A percentile compares a stretch with the other conserved stretches of the same genome.
Conservation (phyloP, 2,888 invertebrate genomes). For the Vanessa cardui region DNA sequence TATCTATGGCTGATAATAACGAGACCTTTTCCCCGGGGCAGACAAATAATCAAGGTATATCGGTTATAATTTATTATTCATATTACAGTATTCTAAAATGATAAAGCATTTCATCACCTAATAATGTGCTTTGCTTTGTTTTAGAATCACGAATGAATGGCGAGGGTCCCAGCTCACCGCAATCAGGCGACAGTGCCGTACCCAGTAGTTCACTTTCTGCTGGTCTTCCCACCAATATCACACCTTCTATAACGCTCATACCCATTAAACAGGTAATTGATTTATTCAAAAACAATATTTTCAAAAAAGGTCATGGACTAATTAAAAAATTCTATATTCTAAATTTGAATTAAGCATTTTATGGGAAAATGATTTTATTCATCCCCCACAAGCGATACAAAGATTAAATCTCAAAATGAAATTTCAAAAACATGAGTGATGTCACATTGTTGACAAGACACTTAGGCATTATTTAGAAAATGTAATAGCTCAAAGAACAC, state of each 20-base stretch:
- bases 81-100: background rate
- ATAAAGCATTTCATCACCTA: background rate
- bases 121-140: constrained; percentile 5
- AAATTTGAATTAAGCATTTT: too few relatives aligned
- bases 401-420: too few relatives aligned
- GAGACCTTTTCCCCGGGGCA: constrained; percentile 85
- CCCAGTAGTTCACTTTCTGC: constrained; percentile 87
- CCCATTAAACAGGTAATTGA: constrained; percentile 89
- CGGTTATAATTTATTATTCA: background rate
- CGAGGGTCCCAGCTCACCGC: constrained; percentile 89
- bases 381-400: too few relatives aligned
- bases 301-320: too few relatives aligned
- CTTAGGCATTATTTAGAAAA: background rate
- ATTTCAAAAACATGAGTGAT: too few relatives aligned
- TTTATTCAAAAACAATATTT: too few relatives aligned
- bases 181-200: constrained; percentile 90
- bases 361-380: too few relatives aligned
- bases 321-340: too few relatives aligned
- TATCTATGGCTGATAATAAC: constrained; percentile 93
- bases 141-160: constrained; percentile 83
- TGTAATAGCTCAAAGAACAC: too few relatives aligned
- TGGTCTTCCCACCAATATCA: constrained; percentile 84
- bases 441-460: too few relatives aligned
- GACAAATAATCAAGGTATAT: constrained; percentile 66
- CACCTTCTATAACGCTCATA: constrained; percentile 93